Evolutionary conservation across 2,888 invertebrate genomes (phyloP).

Genomic region (Sarcophaga subvicina): DNA sequence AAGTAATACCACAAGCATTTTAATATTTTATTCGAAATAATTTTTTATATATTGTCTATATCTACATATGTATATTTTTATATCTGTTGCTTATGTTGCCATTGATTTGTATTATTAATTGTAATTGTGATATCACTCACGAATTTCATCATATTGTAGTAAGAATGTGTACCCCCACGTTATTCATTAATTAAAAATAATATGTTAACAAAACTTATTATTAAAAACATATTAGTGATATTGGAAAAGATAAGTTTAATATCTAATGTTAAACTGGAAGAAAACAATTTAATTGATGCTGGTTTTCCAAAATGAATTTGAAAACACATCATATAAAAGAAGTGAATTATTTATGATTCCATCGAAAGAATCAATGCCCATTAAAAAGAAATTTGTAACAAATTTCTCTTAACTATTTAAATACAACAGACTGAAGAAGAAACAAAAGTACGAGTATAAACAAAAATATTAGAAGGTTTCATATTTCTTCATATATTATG

Average conservation of each 20-base stretch:
- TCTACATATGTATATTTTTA: no score
- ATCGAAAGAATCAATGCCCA: constrained; percentile 10
- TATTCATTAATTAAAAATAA: not conserved
- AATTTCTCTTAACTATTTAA: constrained; percentile 18
- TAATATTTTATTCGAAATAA: no score
- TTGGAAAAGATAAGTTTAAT: not conserved
- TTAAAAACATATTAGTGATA: constrained; percentile 79
- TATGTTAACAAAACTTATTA: constrained; percentile 76
- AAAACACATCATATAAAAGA: constrained; percentile 17
- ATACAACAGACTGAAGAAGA: not conserved
- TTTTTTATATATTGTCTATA: no score
- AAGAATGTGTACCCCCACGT: not conserved
- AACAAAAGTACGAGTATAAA: no score
- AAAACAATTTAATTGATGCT: not conserved
- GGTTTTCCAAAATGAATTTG: not conserved
- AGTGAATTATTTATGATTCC: not conserved
- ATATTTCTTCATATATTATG: not conserved
- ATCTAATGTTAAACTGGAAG: not conserved
- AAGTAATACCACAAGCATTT: no score
- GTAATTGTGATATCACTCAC: not conserved
- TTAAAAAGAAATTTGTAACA: constrained; percentile 62
- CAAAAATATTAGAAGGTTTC: not conserved
- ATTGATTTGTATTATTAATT: no score
- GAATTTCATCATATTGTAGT: not conserved
- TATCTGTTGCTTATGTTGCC: no score